Conservation (phyloP, 1,140 invertebrate genomes). For the Oryzaephilus surinamensis region DNA sequence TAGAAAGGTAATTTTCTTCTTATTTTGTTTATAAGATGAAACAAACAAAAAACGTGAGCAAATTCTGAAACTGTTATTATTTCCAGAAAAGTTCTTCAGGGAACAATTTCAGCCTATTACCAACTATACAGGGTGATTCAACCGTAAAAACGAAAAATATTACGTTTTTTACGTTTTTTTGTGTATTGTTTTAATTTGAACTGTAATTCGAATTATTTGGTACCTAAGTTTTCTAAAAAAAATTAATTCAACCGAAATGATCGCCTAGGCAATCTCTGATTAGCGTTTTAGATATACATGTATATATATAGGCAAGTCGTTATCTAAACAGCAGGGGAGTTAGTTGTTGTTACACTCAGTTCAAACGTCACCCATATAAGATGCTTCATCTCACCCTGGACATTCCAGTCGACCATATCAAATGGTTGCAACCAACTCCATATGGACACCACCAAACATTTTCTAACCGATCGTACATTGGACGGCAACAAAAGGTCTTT, state of each 20-base stretch:
- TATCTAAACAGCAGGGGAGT: conserved; percentile 22
- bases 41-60: no score
- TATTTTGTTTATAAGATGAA: no score
- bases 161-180: neutral
- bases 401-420: conserved; percentile 14
- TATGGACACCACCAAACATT: no score
- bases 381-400: conserved; percentile 27
- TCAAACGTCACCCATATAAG: conserved; percentile 26
- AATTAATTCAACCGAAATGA: neutral
- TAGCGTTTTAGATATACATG: no score
- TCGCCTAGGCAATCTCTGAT: conserved; percentile 17
- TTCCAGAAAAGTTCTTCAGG: no score
- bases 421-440: neutral
- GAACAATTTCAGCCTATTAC: no score
- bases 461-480: no score
- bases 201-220: neutral
- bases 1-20: no score
- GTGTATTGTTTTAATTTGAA: neutral
- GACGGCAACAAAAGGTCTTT: conserved; percentile 18
- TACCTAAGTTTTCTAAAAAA: neutral
- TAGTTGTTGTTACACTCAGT: conserved; percentile 19
- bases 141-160: no score
- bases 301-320: conserved; percentile 27
- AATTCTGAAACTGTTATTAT: no score
- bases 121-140: no score